Percentiles rank a stretch among this genome's conserved stretches.
Evolutionary conservation across 1,140 invertebrate species (phyloP).

Genomic region (Forficula auricularia): DNA sequence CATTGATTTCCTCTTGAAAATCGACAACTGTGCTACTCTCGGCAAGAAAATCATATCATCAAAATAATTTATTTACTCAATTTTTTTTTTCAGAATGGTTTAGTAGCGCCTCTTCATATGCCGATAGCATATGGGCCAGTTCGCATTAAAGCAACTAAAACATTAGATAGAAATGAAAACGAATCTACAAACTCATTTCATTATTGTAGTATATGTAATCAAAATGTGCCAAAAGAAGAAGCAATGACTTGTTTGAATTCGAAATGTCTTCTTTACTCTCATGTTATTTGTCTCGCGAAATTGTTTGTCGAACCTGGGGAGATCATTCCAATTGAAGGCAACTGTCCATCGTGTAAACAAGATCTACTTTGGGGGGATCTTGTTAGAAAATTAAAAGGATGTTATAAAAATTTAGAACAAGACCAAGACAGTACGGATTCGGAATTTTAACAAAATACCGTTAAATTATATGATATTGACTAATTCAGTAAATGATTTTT

Average conservation of each 20-base stretch:
- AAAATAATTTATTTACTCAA: too few species aligned
- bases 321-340: constrained; percentile 59
- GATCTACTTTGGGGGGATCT: constrained; percentile 66
- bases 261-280: constrained; percentile 43
- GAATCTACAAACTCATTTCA: constrained; percentile 4
- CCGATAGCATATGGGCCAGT: constrained; percentile 58
- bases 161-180: constrained; percentile 6
- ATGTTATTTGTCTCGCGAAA: constrained; percentile 59
- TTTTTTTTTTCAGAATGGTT: constrained; percentile 28
- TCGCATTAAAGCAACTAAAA: constrained; percentile 13
- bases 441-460: not conserved
- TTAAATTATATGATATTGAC: too few species aligned
- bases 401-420: constrained; percentile 27
- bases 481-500: too few species aligned
- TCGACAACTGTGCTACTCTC: too few species aligned
- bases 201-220: constrained; percentile 42
- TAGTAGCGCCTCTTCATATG: constrained; percentile 63
- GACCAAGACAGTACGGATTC: too few species aligned
- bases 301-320: constrained; percentile 40
- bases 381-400: constrained; percentile 56
- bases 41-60: too few species aligned
- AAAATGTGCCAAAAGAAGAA: constrained; percentile 29
- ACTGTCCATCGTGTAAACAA: constrained; percentile 51
- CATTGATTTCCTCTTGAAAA: too few species aligned
- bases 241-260: constrained; percentile 44